Percentiles rank a stretch among this genome's conserved stretches.
Conservation (phyloP, 1,140 invertebrate genomes). For the Antheraea pernyi region DNA sequence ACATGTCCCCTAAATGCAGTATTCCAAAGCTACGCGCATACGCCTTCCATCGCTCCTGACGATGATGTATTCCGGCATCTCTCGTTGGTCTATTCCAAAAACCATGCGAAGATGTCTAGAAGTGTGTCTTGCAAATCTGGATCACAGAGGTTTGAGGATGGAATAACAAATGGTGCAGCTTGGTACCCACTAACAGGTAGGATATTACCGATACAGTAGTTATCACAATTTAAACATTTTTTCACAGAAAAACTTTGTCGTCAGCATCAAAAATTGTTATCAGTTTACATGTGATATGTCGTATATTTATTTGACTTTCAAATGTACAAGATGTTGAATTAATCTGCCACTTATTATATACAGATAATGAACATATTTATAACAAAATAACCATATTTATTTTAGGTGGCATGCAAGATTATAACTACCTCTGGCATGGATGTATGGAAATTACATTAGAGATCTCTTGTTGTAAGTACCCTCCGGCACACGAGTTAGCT, state of each 20-base stretch:
- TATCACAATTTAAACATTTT: no score
- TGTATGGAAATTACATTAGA: conserved; percentile 99
- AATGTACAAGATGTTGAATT: no score
- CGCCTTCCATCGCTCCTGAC: conserved; percentile 92
- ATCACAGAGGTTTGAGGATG: conserved; percentile 87
- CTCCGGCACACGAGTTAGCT: conserved; percentile 89
- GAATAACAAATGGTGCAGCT: conserved; percentile 95
- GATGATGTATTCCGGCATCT: conserved; percentile 96
- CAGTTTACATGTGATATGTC: no score
- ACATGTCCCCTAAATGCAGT: conserved; percentile 84
- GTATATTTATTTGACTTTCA: no score
- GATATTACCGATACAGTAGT: not conserved
- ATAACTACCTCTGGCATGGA: conserved; percentile 98
- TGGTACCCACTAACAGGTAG: conserved; percentile 95
- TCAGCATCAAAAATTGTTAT: no score
- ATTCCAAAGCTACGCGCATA: conserved; percentile 88
- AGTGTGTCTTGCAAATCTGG: conserved; percentile 90
- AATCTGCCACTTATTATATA: no score
- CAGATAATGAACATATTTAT: not conserved
- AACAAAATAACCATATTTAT: not conserved
- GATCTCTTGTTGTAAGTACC: conserved; percentile 98
- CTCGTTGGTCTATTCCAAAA: conserved; percentile 92
- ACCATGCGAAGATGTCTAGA: conserved; percentile 92
- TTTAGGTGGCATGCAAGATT: conserved; percentile 93
- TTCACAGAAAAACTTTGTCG: no score